Percentiles rank a stretch among this genome's conserved stretches.
These are phyloP conservation scores for Ibidorhyncha struthersii DNA, from an alignment of 2,113 vertebrate genomes.

Conservation along the genomic window DNA sequence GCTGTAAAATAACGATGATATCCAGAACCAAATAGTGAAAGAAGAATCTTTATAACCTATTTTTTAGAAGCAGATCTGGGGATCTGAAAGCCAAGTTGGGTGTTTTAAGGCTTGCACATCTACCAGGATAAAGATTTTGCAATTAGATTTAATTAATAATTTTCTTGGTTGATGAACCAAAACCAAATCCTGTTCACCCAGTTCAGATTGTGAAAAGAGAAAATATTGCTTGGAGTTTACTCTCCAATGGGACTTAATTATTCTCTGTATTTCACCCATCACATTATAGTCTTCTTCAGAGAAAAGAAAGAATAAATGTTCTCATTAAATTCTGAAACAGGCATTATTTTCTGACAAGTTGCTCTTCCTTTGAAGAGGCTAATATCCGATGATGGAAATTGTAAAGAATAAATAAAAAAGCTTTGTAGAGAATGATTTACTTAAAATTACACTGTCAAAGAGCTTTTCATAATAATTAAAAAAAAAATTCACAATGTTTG, in stretches of 20 bases:
- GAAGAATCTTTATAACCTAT: not conserved
- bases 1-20: not conserved
- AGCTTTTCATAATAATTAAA: conserved; percentile 31
- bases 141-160: not conserved
- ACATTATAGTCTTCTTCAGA: conserved; percentile 66
- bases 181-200: not conserved
- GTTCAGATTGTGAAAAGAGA: conserved; percentile 39
- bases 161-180: not conserved
- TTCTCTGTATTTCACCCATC: conserved; percentile 65
- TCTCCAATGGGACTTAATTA: conserved; percentile 71
- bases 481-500: not conserved
- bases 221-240: conserved; percentile 45
- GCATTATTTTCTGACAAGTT: conserved; percentile 41
- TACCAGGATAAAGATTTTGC: not conserved
- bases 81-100: not conserved
- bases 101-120: not conserved
- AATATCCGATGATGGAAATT: not conserved
- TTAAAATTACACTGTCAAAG: conserved; percentile 24
- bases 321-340: conserved; percentile 69
- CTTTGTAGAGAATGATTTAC: conserved; percentile 11
- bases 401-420: conserved; percentile 42
- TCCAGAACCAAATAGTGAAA: not conserved
- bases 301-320: conserved; percentile 71
- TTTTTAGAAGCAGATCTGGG: not conserved
- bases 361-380: conserved; percentile 43